phyloP scores from a whole-genome alignment of 2,797 vertebrate species.

The Thunnus albacares region DNA sequence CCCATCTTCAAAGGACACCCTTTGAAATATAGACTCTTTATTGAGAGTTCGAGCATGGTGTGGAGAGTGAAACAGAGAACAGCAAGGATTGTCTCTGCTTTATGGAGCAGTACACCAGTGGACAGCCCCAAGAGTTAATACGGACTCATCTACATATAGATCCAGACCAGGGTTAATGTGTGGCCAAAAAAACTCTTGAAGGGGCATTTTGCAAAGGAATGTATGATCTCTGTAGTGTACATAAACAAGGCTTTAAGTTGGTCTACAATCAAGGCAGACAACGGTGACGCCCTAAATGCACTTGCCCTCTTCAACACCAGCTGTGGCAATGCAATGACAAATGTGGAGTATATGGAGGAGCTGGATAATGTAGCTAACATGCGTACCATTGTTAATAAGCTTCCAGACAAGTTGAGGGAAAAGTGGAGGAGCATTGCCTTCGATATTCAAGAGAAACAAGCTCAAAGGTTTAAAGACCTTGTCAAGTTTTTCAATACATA shows the following conservation, averaged over 20 bases:
- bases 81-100: slow-evolving; percentile 6
- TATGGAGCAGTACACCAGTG: not conserved
- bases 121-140: slow-evolving; percentile 4
- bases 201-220: too few species aligned
- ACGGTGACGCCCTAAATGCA: too few species aligned
- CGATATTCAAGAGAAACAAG: not conserved
- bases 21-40: too few species aligned
- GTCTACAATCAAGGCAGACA: too few species aligned
- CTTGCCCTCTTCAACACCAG: not conserved
- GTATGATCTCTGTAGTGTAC: too few species aligned
- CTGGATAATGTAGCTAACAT: slow-evolving; percentile 6
- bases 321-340: slow-evolving; percentile 12
- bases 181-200: slow-evolving; percentile 18
- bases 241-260: too few species aligned
- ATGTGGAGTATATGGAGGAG: not conserved
- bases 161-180: slow-evolving; percentile 9
- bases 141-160: slow-evolving; percentile 12
- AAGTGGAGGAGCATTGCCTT: not conserved
- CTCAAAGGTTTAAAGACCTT: not conserved
- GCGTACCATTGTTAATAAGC: not conserved
- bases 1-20: too few species aligned
- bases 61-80: not conserved
- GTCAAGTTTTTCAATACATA: not conserved
- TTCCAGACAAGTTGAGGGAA: not conserved
- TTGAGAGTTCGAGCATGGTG: too few species aligned